Conservation (phyloP, 2,888 invertebrate species). For the Hypena proboscidalis region DNA sequence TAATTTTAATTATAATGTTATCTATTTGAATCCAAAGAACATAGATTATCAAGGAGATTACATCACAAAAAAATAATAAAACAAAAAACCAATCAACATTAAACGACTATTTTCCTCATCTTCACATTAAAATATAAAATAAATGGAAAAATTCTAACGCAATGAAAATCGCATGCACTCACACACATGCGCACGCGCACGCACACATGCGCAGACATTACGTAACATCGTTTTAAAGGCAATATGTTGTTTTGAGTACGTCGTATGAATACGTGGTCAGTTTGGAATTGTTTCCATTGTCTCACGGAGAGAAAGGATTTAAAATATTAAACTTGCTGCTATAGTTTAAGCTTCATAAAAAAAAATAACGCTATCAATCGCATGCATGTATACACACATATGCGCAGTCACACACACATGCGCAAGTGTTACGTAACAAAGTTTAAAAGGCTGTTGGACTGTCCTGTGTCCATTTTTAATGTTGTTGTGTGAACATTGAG, state of each 20-base stretch:
- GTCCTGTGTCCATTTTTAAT: no score
- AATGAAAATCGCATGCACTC: slow-evolving; percentile 47
- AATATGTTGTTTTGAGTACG: slow-evolving; percentile 67
- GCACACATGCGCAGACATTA: slow-evolving; percentile 43
- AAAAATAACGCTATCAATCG: no score
- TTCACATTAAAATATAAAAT: slow-evolving; percentile 34
- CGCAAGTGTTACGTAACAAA: no score
- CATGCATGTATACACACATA: no score
- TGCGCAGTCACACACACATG: no score
- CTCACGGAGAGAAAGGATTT: slow-evolving; percentile 1
- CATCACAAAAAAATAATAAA: slow-evolving; percentile 7
- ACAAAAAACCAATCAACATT: slow-evolving; percentile 15
- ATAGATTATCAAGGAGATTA: not conserved
- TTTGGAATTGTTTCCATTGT: slow-evolving; percentile 57
- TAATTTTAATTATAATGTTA: no score
- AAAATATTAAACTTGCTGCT: not conserved
- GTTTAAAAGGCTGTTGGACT: no score
- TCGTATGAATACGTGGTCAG: slow-evolving; percentile 53
- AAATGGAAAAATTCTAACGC: slow-evolving; percentile 54
- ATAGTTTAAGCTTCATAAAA: no score
- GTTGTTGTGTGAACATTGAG: no score
- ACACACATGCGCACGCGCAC: no score
- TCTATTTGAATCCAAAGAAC: not conserved
- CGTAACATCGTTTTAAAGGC: slow-evolving; percentile 70
- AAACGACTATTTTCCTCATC: slow-evolving; percentile 24